These are phyloP conservation scores for Catagonus wagneri DNA, from an alignment of 2,113 vertebrate genomes.

Conservation along the genomic window DNA sequence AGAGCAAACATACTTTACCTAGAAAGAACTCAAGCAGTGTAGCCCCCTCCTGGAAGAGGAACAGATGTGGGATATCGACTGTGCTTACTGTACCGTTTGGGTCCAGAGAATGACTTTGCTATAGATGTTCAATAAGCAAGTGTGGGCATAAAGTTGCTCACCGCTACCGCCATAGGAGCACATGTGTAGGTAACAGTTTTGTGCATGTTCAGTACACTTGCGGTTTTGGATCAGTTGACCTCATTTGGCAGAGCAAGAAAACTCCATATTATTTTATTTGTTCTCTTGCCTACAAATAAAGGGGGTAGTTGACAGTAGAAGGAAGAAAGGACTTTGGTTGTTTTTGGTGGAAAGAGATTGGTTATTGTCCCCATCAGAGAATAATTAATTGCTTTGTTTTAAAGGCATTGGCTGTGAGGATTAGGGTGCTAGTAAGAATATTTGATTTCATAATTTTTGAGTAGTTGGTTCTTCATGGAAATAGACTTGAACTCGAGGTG, in stretches of 20 bases:
- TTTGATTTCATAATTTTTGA: slow-evolving; percentile 10
- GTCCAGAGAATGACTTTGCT: neutral
- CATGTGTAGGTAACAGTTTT: neutral
- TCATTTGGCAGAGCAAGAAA: neutral
- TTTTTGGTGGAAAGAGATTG: neutral
- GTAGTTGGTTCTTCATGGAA: neutral
- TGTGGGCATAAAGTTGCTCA: neutral
- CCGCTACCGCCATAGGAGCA: neutral
- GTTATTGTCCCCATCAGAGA: neutral
- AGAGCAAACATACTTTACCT: neutral
- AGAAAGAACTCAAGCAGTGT: neutral
- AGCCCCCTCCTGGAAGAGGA: neutral
- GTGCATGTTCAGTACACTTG: neutral
- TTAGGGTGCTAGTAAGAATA: neutral
- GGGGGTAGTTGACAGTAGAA: neutral
- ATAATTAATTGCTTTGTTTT: neutral
- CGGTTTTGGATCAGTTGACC: neutral
- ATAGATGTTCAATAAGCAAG: neutral
- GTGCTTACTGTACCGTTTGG: neutral
- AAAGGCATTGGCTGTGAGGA: neutral
- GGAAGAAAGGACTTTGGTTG: neutral
- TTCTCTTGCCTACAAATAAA: neutral
- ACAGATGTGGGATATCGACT: neutral
- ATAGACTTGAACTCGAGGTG: neutral
- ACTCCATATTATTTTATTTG: neutral